These are phyloP conservation scores for Euborellia annulipes DNA, from an alignment of 1,140 invertebrate genomes.

Conservation along the genomic window DNA sequence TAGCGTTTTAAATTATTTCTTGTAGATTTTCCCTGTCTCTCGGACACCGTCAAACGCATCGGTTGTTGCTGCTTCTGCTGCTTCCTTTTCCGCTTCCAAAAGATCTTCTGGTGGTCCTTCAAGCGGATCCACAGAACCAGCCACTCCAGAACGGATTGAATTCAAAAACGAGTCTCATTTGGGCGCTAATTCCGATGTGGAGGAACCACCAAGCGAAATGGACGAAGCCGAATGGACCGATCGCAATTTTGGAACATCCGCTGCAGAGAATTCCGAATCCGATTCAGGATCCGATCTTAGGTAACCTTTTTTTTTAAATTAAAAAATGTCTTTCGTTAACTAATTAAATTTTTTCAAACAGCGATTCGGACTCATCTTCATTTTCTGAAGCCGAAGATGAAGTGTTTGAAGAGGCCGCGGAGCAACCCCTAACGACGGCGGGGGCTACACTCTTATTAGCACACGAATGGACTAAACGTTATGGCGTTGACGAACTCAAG, in stretches of 20 bases:
- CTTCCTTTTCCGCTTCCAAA: slow-evolving; percentile 24
- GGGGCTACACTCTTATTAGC: slow-evolving; percentile 46
- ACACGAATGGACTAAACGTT: slow-evolving; percentile 36
- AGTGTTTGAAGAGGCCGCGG: slow-evolving; percentile 42
- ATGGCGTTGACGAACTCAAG: slow-evolving; percentile 11
- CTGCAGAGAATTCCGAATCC: slow-evolving; percentile 52
- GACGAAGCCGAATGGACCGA: slow-evolving; percentile 90
- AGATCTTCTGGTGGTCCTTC: too few species aligned
- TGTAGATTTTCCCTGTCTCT: not conserved
- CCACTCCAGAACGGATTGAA: slow-evolving; percentile 69
- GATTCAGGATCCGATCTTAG: slow-evolving; percentile 50
- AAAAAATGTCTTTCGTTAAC: too few species aligned
- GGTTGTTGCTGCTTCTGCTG: not conserved
- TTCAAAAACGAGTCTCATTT: slow-evolving; percentile 47
- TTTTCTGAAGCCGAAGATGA: slow-evolving; percentile 35
- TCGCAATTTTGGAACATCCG: slow-evolving; percentile 67
- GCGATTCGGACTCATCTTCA: slow-evolving; percentile 33
- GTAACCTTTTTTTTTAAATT: too few species aligned
- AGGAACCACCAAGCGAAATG: slow-evolving; percentile 60
- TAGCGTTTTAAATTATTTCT: too few species aligned
- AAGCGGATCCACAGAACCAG: slow-evolving; percentile 15
- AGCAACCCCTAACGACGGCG: slow-evolving; percentile 37
- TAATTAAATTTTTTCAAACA: slow-evolving; percentile 20
- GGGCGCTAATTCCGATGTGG: slow-evolving; percentile 43
- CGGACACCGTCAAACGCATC: not conserved